Evolutionary conservation across 2,888 invertebrate species (phyloP), one percentile per base, ranked within the genome.

Genomic region (Antheraea assamensis): DNA sequence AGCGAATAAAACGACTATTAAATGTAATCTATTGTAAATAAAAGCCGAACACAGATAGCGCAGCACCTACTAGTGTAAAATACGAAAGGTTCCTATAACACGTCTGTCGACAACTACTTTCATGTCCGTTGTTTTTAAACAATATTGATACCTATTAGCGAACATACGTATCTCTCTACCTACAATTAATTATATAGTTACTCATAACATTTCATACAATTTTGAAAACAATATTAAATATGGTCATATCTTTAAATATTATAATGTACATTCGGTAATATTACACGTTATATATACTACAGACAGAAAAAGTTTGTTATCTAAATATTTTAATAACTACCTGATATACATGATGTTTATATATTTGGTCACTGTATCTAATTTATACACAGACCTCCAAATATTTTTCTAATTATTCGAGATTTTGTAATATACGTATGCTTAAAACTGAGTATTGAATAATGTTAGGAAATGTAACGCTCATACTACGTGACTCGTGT

Each of bases 341-440:
- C 42, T 42, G 42, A 68, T 2, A 35, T 68, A 35, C n/a, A 21
- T 19, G n/a, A 68, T 10, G 68, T 35, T 35, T 68, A 68, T 35
- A 68, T 35, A 68, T 68, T 68, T 64, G 61, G 68, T 68, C 66
- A 42, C 24, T 47, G 64, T 42, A 64, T 72, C 30, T 64, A 64
- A 64, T 72, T 72, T 47, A 64, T 24, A 68, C 8, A 64, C 0
- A 64, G 17, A 17, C n/a, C 17, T 27, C 17, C 3, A 68, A 35
- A 66, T 31, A 66, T 68, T 68, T 68, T 68, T 21, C 35, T 35
- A n/a, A 2, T 21, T 35, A 68, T 68, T 68, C 68, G 35, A 35
- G 68, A 31, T 24, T n/a, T 21, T 35, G 8, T 35, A 30, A 31
- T 31, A 30, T 27, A 30, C 19, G 24, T 61, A 27, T 4, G 30